phyloP scores from a whole-genome alignment of 2,113 vertebrate species.

The Himantopus leucocephalus region DNA sequence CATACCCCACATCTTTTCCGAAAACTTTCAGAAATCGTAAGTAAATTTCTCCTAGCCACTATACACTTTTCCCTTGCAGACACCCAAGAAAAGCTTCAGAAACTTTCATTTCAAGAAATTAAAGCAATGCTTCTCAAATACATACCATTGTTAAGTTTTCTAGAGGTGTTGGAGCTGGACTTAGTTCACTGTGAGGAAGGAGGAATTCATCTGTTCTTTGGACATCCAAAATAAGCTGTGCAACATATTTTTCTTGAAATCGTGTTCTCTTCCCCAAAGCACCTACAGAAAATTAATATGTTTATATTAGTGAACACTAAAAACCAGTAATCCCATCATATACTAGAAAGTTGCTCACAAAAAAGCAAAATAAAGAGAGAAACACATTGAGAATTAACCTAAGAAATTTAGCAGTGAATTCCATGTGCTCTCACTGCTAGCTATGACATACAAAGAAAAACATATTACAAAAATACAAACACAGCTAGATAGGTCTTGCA shows the following conservation, averaged over 20 bases:
- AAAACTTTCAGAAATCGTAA: not conserved
- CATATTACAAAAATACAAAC: not conserved
- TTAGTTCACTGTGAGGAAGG: conserved; percentile 66
- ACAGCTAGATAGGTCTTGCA: not conserved
- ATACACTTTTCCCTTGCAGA: not conserved
- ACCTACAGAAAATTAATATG: conserved; percentile 74
- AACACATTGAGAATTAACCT: not conserved
- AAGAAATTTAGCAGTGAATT: not conserved
- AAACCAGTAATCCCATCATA: not conserved
- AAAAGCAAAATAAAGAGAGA: not conserved
- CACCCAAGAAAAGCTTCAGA: not conserved
- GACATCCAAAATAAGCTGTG: conserved; percentile 91
- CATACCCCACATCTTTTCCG: not conserved
- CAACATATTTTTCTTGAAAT: conserved; percentile 91
- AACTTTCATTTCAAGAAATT: not conserved
- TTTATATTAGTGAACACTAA: not conserved
- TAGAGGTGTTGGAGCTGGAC: conserved; percentile 79
- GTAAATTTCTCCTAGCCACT: not conserved
- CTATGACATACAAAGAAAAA: not conserved
- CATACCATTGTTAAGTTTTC: conserved; percentile 85
- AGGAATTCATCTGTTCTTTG: conserved; percentile 69
- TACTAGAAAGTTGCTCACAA: not conserved
- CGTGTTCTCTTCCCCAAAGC: conserved; percentile 93
- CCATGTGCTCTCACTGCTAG: not conserved
- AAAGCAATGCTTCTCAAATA: not conserved